phyloP scores from a whole-genome alignment of 2,888 invertebrate species.

The Drosophila leonis region DNA sequence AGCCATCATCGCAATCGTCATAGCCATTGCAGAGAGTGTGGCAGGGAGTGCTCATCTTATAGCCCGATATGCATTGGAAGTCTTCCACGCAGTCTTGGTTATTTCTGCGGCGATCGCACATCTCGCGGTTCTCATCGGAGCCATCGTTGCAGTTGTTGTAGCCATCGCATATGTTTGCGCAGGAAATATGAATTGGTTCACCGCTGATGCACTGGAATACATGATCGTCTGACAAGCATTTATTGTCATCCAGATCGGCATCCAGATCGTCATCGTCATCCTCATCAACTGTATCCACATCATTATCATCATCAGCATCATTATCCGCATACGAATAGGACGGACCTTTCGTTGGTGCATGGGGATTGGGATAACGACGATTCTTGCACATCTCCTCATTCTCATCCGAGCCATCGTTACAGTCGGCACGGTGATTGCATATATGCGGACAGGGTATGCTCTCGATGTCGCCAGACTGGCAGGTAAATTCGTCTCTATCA shows the following conservation, averaged over 20 bases:
- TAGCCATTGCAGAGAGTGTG: constrained; percentile 84
- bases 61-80: constrained; percentile 30
- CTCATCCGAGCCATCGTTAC: constrained; percentile 89
- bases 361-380: constrained; percentile 4
- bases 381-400: constrained; percentile 54
- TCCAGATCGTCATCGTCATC: constrained; percentile 1
- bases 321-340: not conserved
- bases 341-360: not conserved
- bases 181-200: not conserved
- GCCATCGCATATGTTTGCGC: constrained; percentile 20
- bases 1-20: constrained; percentile 88
- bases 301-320: not conserved
- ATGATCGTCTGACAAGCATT: not conserved
- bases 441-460: constrained; percentile 4
- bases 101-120: constrained; percentile 12
- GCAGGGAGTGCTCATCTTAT: constrained; percentile 30
- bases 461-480: not conserved
- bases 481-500: constrained; percentile 11
- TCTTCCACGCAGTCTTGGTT: constrained; percentile 11
- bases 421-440: constrained; percentile 87
- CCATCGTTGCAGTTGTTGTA: constrained; percentile 5
- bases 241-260: not conserved
- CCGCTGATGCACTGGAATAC: constrained; percentile 19
- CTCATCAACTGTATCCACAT: not conserved
- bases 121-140: constrained; percentile 29